A percentile compares a stretch with the other conserved stretches of the same genome.
phyloP scores from a whole-genome alignment of 2,888 invertebrate genomes.

The Caenorhabditis afra region DNA sequence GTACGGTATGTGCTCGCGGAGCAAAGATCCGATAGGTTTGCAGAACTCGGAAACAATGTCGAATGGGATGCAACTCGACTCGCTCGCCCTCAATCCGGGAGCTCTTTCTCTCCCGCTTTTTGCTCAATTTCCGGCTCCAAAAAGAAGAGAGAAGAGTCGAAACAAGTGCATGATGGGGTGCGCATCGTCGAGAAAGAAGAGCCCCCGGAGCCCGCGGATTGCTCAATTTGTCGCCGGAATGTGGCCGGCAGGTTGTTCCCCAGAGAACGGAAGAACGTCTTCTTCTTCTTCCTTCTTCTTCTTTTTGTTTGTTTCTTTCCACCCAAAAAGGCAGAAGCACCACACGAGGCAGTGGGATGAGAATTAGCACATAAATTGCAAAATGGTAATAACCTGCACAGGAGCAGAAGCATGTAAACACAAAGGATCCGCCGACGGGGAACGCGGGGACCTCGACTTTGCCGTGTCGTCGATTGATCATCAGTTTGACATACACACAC shows the following conservation, averaged over 20 bases:
- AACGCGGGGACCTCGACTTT: conserved; percentile 26
- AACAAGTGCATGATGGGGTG: conserved; percentile 37
- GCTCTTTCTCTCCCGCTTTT: no score
- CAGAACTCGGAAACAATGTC: not conserved
- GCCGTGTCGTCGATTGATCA: conserved; percentile 47
- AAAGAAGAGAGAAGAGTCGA: conserved; percentile 4
- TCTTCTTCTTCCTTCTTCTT: conserved; percentile 19
- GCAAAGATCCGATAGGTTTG: not conserved
- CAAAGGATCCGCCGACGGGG: not conserved
- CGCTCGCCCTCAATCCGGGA: no score
- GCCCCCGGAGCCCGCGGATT: conserved; percentile 17
- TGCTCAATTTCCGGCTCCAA: conserved; percentile 4
- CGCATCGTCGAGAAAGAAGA: conserved; percentile 23
- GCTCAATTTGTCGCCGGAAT: conserved; percentile 44
- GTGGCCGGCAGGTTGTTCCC: conserved; percentile 44
- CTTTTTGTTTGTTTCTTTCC: conserved; percentile 24
- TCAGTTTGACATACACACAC: conserved; percentile 59
- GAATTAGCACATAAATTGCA: conserved; percentile 41
- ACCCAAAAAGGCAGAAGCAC: no score
- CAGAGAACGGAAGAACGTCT: conserved; percentile 49
- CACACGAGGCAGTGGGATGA: not conserved
- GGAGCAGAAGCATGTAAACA: conserved; percentile 27
- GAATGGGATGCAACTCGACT: no score
- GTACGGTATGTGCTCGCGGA: not conserved
- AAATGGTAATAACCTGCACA: conserved; percentile 17